These are phyloP conservation scores for Loxodonta africana DNA, from an alignment of 2,113 vertebrate species.

Conservation along the genomic window DNA sequence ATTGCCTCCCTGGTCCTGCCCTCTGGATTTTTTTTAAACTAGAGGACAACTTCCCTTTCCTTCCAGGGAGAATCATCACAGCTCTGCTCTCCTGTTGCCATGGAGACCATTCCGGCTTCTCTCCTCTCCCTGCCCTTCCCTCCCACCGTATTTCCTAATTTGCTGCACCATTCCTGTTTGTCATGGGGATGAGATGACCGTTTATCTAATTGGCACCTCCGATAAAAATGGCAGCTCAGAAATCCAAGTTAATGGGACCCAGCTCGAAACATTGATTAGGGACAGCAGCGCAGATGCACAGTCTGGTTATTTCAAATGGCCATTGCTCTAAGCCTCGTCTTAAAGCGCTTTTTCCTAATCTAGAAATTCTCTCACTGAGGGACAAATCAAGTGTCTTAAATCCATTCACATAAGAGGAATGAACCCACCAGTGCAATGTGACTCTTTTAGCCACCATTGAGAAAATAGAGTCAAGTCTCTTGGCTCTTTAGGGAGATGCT, in stretches of 20 bases:
- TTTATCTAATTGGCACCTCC: conserved; percentile 65
- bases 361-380: not conserved
- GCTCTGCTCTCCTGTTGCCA: conserved; percentile 65
- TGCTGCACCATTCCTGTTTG: conserved; percentile 58
- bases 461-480: not conserved
- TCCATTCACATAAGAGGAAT: not conserved
- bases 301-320: not conserved
- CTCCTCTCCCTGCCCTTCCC: not conserved
- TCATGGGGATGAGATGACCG: conserved; percentile 60
- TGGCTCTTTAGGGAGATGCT: not conserved
- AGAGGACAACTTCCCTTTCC: not conserved
- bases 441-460: not conserved
- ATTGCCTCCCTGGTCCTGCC: not conserved
- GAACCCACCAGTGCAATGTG: not conserved
- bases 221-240: conserved; percentile 59
- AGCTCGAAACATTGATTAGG: not conserved
- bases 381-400: not conserved
- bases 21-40: not conserved
- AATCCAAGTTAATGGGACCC: conserved; percentile 25
- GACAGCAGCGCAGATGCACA: not conserved
- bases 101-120: conserved; percentile 39
- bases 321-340: not conserved
- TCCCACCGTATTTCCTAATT: conserved; percentile 68
- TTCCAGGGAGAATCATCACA: not conserved
- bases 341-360: not conserved